Conservation (phyloP, 2,888 invertebrate genomes). For the Aporophyla nigra region DNA sequence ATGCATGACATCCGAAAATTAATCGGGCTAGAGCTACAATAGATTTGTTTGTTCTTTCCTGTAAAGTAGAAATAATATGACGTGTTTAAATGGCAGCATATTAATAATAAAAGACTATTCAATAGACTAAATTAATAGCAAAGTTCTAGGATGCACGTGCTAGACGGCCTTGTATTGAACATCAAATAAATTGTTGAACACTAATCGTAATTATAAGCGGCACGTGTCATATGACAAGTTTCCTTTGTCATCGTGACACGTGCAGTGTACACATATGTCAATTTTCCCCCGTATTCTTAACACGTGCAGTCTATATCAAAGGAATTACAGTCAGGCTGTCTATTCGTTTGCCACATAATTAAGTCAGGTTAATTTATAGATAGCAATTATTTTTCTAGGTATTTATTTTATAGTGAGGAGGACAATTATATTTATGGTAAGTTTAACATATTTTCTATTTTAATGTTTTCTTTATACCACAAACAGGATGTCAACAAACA, state of each 20-base stretch:
- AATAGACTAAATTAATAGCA: background rate
- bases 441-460: background rate
- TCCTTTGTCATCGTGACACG: background rate
- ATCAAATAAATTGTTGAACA: background rate
- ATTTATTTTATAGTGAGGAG: background rate
- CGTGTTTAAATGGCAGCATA: background rate
- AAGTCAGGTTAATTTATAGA: constrained; percentile 1
- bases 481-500: background rate
- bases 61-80: background rate
- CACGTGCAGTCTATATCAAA: background rate
- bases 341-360: background rate
- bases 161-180: background rate
- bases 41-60: background rate
- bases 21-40: background rate
- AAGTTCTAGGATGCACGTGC: background rate
- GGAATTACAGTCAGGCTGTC: background rate
- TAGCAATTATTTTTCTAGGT: background rate
- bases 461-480: background rate
- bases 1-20: background rate
- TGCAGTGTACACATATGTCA: background rate
- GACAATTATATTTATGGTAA: background rate
- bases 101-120: background rate
- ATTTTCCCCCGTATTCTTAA: background rate
- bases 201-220: background rate
- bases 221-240: background rate